Conservation (phyloP, 2,888 invertebrate species). For the Epistrophe grossulariae region DNA sequence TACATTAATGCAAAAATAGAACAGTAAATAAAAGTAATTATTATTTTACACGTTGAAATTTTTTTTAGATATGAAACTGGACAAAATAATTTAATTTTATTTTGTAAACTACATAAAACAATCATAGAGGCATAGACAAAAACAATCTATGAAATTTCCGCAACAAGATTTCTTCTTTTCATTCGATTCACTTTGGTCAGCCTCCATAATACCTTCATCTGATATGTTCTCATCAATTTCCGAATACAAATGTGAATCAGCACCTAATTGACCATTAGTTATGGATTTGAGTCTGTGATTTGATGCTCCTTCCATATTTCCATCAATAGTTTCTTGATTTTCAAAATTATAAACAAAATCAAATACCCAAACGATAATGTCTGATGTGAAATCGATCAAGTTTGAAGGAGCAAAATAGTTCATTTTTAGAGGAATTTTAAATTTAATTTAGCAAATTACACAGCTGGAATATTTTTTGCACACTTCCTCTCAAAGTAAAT, state of each 20-base stretch:
- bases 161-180: neutral
- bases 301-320: neutral
- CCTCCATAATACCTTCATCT: neutral
- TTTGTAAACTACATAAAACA: neutral
- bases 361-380: conserved; percentile 8
- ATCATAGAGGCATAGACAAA: neutral
- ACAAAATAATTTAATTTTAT: neutral
- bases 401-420: conserved; percentile 9
- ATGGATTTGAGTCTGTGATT: neutral
- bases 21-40: too few relatives aligned
- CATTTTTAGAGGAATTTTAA: neutral
- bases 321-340: neutral
- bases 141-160: neutral
- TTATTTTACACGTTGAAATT: too few relatives aligned
- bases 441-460: neutral
- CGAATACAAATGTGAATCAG: neutral
- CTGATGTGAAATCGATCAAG: neutral
- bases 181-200: neutral
- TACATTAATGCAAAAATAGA: too few relatives aligned
- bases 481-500: neutral
- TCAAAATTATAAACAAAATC: neutral
- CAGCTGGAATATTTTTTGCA: neutral
- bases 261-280: neutral
- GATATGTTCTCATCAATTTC: neutral
- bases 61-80: too few relatives aligned